phyloP scores from a whole-genome alignment of 2,888 invertebrate genomes.

The Latheticus oryzae region DNA sequence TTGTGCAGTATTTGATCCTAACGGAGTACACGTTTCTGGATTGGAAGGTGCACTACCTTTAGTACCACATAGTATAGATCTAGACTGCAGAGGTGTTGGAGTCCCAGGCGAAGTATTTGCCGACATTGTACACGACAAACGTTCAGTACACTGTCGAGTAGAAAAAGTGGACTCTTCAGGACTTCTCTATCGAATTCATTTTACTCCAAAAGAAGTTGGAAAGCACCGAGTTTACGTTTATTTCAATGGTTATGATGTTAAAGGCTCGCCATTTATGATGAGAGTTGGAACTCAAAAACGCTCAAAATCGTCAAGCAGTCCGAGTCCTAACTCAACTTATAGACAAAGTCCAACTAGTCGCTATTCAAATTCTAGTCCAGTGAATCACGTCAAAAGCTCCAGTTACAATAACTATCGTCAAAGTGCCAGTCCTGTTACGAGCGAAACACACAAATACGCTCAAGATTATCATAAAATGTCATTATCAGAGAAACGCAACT shows the following conservation, averaged over 20 bases:
- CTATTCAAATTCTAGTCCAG: constrained; percentile 56
- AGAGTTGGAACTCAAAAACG: constrained; percentile 82
- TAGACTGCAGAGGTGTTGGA: constrained; percentile 78
- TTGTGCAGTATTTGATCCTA: constrained; percentile 95
- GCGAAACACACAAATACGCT: constrained; percentile 58
- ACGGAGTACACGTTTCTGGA: constrained; percentile 85
- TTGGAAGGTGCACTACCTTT: constrained; percentile 86
- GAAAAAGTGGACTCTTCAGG: constrained; percentile 82
- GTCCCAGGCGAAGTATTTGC: constrained; percentile 89
- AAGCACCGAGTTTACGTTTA: constrained; percentile 90
- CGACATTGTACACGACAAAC: constrained; percentile 91
- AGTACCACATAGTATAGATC: constrained; percentile 87
- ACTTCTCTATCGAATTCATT: constrained; percentile 76
- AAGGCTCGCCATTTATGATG: constrained; percentile 89
- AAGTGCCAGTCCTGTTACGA: constrained; percentile 55
- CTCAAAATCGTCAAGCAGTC: constrained; percentile 68
- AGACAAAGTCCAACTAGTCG: constrained; percentile 61
- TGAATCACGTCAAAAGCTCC: constrained; percentile 51
- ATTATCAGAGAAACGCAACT: constrained; percentile 56
- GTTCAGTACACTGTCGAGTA: constrained; percentile 84
- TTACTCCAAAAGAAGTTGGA: constrained; percentile 82
- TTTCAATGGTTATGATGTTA: constrained; percentile 89
- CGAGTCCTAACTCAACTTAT: constrained; percentile 60
- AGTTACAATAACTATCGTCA: constrained; percentile 54
- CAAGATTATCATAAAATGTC: constrained; percentile 60